These are phyloP conservation scores for Lagopus leucura DNA, from an alignment of 2,113 vertebrate species.

Conservation along the genomic window DNA sequence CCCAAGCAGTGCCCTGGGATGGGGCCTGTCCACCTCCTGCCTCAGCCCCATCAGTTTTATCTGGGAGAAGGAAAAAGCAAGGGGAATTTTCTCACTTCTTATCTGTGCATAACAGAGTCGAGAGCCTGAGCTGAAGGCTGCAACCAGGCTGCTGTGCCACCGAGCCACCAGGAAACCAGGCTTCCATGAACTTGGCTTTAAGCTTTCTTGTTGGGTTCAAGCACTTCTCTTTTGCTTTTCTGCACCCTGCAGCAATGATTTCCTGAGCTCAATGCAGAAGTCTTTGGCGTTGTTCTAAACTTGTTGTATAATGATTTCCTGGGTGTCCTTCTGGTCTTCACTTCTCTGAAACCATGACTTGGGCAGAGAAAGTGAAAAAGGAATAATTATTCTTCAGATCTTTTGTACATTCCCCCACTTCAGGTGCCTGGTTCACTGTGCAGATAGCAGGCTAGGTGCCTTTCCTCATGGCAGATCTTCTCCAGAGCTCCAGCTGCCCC, in stretches of 20 bases:
- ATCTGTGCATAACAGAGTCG: neutral
- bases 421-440: neutral
- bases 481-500: neutral
- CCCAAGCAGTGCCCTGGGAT: neutral
- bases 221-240: neutral
- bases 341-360: neutral
- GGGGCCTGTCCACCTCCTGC: fast-evolving
- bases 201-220: neutral
- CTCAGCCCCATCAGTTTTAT: neutral
- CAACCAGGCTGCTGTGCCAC: neutral
- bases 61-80: neutral
- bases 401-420: neutral
- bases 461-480: neutral
- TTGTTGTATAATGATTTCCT: neutral
- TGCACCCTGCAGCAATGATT: neutral
- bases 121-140: neutral
- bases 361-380: neutral
- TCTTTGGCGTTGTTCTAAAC: neutral
- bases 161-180: neutral
- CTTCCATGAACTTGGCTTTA: neutral
- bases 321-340: neutral
- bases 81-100: neutral
- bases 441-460: neutral
- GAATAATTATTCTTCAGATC: neutral
- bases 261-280: neutral